A percentile compares a stretch with the other conserved stretches of the same genome.
Conservation (phyloP, 2,797 vertebrate species). For the Hyperoplus lanceolatus region DNA sequence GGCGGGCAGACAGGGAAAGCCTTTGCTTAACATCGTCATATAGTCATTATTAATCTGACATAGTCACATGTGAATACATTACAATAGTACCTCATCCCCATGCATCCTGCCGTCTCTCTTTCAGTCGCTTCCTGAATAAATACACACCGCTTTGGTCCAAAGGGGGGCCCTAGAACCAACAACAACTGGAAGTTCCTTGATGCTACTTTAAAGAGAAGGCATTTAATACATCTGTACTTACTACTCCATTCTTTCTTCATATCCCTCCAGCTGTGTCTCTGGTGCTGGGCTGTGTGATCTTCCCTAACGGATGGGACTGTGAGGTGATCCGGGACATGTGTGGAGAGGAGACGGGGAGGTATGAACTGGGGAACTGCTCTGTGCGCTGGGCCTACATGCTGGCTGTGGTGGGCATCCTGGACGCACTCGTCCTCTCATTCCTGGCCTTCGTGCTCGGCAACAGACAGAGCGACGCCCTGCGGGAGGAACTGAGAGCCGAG, state of each 20-base stretch:
- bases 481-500: conserved; percentile 90
- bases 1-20: no score
- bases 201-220: no score
- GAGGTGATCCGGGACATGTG: conserved; percentile 95
- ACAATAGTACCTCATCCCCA: no score
- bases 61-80: no score
- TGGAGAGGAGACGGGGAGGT: conserved; percentile 92
- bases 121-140: no score
- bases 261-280: conserved; percentile 89
- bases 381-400: conserved; percentile 96
- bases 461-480: conserved; percentile 91
- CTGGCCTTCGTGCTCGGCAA: conserved; percentile 95
- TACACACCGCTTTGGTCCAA: no score
- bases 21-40: no score
- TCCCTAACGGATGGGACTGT: conserved; percentile 94
- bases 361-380: conserved; percentile 92
- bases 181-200: no score
- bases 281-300: conserved; percentile 94
- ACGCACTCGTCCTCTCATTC: conserved; percentile 95
- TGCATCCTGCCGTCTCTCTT: no score
- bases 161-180: no score
- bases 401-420: conserved; percentile 94
- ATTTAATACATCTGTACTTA: no score
- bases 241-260: background rate
- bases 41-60: no score